Evolutionary conservation across 2,888 invertebrate genomes (phyloP).

Genomic region (Lasioglossum villosulum): DNA sequence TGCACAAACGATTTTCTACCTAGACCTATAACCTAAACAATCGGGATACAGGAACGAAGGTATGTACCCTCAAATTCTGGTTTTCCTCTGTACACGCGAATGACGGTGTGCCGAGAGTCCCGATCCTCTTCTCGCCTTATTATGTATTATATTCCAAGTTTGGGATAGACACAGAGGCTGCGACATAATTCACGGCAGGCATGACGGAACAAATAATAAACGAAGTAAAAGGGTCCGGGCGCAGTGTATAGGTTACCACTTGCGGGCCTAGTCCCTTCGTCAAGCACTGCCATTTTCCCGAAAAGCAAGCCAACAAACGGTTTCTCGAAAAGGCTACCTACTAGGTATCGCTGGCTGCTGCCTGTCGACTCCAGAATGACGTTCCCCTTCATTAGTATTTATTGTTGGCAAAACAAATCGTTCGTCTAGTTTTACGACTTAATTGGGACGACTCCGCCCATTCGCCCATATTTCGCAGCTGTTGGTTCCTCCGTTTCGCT

Average conservation of each 20-base stretch:
- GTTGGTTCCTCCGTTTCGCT: background rate
- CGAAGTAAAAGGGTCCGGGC: constrained; percentile 29
- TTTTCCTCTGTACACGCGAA: background rate
- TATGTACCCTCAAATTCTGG: constrained; percentile 1
- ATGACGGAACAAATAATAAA: constrained; percentile 21
- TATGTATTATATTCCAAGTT: constrained; percentile 37
- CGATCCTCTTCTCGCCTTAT: constrained; percentile 37
- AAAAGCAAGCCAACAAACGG: background rate
- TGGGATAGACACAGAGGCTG: background rate
- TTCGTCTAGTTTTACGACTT: constrained; percentile 35
- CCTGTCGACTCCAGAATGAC: constrained; percentile 35
- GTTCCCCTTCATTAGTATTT: constrained; percentile 68
- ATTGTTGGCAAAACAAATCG: constrained; percentile 78
- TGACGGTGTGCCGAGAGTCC: background rate
- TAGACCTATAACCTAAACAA: constrained; percentile 37
- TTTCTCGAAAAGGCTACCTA: constrained; percentile 21
- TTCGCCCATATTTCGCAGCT: background rate
- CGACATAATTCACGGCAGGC: constrained; percentile 38
- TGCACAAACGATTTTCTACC: background rate
- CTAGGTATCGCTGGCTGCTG: constrained; percentile 10
- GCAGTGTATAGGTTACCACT: background rate
- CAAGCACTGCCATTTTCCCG: constrained; percentile 4
- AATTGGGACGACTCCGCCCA: background rate
- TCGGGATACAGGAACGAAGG: background rate
- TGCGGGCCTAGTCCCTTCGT: constrained; percentile 1